phyloP scores from a whole-genome alignment of 2,797 vertebrate genomes.

The Acipenser ruthenus region DNA sequence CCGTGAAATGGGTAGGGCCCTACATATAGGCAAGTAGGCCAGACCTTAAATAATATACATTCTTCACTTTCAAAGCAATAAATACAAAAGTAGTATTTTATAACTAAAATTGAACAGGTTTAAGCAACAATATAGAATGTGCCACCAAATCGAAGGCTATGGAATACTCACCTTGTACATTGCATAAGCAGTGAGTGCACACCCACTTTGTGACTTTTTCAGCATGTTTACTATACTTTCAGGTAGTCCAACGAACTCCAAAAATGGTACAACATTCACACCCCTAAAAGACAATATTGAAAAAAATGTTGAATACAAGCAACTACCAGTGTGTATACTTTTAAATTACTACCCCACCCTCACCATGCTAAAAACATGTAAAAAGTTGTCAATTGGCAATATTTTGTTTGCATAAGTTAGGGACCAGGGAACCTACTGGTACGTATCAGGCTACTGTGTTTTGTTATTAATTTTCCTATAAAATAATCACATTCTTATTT shows the following conservation, averaged over 20 bases:
- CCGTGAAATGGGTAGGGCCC: too few species aligned
- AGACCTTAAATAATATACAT: neutral
- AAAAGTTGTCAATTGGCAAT: too few species aligned
- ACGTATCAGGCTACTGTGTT: too few species aligned
- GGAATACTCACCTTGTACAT: slow-evolving; percentile 82
- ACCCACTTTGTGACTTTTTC: slow-evolving; percentile 85
- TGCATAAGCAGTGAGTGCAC: slow-evolving; percentile 88
- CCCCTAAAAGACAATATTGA: slow-evolving; percentile 58
- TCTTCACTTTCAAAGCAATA: neutral
- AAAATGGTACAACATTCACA: slow-evolving; percentile 86
- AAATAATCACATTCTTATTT: too few species aligned
- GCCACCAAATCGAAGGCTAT: neutral
- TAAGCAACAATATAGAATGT: neutral
- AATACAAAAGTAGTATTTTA: neutral
- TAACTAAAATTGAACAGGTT: neutral
- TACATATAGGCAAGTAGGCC: neutral
- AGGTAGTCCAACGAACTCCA: slow-evolving; percentile 81
- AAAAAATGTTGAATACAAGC: too few species aligned
- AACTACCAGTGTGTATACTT: too few species aligned
- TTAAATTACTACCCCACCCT: too few species aligned
- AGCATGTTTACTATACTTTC: slow-evolving; percentile 76
- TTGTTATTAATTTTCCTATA: too few species aligned
- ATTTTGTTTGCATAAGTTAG: too few species aligned
- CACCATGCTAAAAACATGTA: too few species aligned
- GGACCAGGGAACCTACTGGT: too few species aligned